Evolutionary conservation across 2,797 vertebrate genomes (phyloP).

Genomic region (Oceanodroma leucorhoa): DNA sequence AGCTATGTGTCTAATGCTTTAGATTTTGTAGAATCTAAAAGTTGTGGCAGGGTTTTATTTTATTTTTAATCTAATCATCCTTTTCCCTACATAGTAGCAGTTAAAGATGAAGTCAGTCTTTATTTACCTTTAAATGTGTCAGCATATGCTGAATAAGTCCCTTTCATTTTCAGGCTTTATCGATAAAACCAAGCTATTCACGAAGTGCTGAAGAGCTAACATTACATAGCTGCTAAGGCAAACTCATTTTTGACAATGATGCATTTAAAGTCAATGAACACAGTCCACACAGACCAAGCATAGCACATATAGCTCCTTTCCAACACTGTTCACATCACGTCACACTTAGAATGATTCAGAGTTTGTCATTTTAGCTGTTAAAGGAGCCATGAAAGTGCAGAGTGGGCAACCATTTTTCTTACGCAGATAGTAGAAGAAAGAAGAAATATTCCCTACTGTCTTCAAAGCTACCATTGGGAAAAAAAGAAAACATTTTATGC

Average conservation of each 20-base stretch:
- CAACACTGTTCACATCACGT: fast-evolving
- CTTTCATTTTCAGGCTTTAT: neutral
- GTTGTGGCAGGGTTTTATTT: neutral
- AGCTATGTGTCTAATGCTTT: neutral
- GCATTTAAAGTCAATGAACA: neutral
- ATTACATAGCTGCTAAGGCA: neutral
- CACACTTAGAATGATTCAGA: neutral
- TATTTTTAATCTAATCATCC: neutral
- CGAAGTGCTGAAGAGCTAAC: neutral
- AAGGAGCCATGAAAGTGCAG: neutral
- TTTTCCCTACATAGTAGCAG: neutral
- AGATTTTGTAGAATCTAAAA: neutral
- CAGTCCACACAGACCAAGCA: neutral
- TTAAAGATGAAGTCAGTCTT: neutral
- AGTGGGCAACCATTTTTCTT: neutral
- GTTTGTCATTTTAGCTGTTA: neutral
- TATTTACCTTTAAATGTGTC: neutral
- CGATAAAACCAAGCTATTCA: neutral
- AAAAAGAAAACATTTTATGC: neutral
- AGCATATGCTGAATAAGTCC: neutral
- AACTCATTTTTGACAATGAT: neutral
- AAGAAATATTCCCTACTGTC: neutral
- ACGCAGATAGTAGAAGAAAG: neutral
- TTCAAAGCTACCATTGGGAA: neutral
- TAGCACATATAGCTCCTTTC: neutral